Percentiles rank a stretch among this genome's conserved stretches.
Conservation (phyloP, 2,888 invertebrate genomes). For the Callyntrura sp. region DNA sequence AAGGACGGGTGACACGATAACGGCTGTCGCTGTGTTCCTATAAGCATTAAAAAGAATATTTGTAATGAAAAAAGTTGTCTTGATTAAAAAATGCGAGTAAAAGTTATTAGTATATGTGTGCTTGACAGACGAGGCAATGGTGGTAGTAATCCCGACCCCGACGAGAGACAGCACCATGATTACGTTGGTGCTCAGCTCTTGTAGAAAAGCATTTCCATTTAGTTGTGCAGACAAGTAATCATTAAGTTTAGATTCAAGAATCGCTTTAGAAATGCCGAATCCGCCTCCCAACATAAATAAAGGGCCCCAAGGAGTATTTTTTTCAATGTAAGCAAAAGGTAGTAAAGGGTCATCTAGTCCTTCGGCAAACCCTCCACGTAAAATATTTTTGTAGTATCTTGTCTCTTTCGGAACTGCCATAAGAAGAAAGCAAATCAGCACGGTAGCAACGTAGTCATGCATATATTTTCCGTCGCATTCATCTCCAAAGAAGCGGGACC, state of each 20-base stretch:
- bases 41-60: neutral
- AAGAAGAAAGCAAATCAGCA: constrained; percentile 78
- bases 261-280: constrained; percentile 95
- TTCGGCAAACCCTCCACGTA: constrained; percentile 76
- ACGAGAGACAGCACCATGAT: constrained; percentile 89
- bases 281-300: constrained; percentile 89
- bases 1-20: constrained; percentile 76
- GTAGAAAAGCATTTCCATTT: constrained; percentile 85
- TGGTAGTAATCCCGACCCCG: constrained; percentile 93
- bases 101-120: too few species aligned
- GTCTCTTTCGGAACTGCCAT: constrained; percentile 80
- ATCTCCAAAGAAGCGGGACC: constrained; percentile 61
- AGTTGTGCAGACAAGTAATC: constrained; percentile 77
- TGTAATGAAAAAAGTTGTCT: too few species aligned
- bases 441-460: constrained; percentile 78
- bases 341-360: constrained; percentile 82
- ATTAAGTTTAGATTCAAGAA: constrained; percentile 92
- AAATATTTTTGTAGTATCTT: constrained; percentile 79
- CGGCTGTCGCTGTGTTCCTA: constrained; percentile 77
- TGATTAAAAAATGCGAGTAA: too few species aligned
- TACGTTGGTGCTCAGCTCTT: constrained; percentile 83
- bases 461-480: constrained; percentile 69
- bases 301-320: constrained; percentile 69
- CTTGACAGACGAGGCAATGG: constrained; percentile 92
- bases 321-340: constrained; percentile 61